Percentiles rank a stretch among this genome's conserved stretches.
Evolutionary conservation across 1,140 invertebrate genomes (phyloP).

Genomic region (Psix sp.): DNA sequence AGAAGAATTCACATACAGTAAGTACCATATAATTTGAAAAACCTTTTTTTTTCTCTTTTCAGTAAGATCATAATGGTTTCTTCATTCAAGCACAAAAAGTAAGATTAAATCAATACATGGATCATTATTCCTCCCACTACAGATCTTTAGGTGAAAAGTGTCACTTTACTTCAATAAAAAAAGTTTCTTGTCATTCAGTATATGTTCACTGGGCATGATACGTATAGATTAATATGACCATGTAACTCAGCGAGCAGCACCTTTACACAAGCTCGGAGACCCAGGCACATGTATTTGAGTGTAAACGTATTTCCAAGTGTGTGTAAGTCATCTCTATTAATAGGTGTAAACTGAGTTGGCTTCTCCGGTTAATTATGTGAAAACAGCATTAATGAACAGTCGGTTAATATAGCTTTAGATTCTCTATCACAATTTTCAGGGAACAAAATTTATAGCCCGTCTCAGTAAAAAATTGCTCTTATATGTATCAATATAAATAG

Average conservation of each 20-base stretch:
- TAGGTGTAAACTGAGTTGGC: constrained; percentile 52
- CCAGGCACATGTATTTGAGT: constrained; percentile 9
- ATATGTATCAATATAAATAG: too few relatives aligned
- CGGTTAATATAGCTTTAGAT: constrained; percentile 19
- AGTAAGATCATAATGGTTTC: too few relatives aligned
- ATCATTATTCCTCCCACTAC: too few relatives aligned
- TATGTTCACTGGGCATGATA: constrained; percentile 53
- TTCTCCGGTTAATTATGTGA: constrained; percentile 54
- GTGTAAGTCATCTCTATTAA: constrained; percentile 55
- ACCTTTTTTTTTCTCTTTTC: too few relatives aligned
- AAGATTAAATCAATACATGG: too few relatives aligned
- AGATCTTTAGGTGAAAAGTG: too few relatives aligned
- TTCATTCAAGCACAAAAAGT: too few relatives aligned
- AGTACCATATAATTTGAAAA: too few relatives aligned
- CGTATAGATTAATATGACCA: constrained; percentile 55
- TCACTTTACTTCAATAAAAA: constrained; percentile 31
- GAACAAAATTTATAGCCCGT: not conserved
- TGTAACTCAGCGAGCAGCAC: too few relatives aligned
- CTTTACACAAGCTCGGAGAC: constrained; percentile 38
- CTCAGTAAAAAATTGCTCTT: too few relatives aligned
- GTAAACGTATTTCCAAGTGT: constrained; percentile 6
- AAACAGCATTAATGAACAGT: constrained; percentile 55
- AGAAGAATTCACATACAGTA: too few relatives aligned
- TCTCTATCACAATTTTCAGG: constrained; percentile 1
- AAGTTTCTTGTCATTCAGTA: too few relatives aligned